Evolutionary conservation across 1,140 invertebrate genomes (phyloP), one percentile per base, ranked within the genome.

Genomic region (Cotesia glomerata): DNA sequence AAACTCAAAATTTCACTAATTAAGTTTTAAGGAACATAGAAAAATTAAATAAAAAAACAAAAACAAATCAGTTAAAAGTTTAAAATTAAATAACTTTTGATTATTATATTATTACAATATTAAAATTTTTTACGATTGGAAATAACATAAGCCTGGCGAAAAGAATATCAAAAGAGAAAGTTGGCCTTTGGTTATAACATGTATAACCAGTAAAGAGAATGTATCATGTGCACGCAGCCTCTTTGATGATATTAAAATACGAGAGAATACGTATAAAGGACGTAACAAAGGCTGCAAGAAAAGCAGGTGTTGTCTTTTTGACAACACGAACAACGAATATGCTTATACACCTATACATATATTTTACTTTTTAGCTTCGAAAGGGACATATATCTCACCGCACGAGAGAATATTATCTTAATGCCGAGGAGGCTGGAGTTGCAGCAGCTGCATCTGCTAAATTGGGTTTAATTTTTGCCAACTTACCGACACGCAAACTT

Each of bases 221-320:
- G 63, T 49, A 54, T 75, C 69, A 73, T 73, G 73, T 76, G 51
- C 56, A 59, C 14, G 56, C 68, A 76, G 69, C 49, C 64, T 54
- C 64, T 39, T 39, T 26, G 61, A 5, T 18, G 18, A 59, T 11
- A 32, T 18, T 59, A 59, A 59, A 34, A 70, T 39, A 67, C 70
- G 74, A 75, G 72, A 54, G 11, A 11, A 59, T 59, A 59, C 2
- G 7, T 8, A 11, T 36, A 63, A 51, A 69, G 70, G 35, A 39
- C 45, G 36, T 71, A 52, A 75, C 58, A 71, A 76, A 72, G 72
- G 74, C 59, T 45, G 65, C 51, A 67, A 63, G 61, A 72, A 52
- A 75, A 66, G 75, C 78, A 78, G 75, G 76, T 77, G 77, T 75
- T 65, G 75, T 75, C 72, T 71, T 65, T 63, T 39, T 36, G 73